These are phyloP conservation scores for Metellina segmentata DNA, from an alignment of 2,888 invertebrate genomes.

Conservation along the genomic window DNA sequence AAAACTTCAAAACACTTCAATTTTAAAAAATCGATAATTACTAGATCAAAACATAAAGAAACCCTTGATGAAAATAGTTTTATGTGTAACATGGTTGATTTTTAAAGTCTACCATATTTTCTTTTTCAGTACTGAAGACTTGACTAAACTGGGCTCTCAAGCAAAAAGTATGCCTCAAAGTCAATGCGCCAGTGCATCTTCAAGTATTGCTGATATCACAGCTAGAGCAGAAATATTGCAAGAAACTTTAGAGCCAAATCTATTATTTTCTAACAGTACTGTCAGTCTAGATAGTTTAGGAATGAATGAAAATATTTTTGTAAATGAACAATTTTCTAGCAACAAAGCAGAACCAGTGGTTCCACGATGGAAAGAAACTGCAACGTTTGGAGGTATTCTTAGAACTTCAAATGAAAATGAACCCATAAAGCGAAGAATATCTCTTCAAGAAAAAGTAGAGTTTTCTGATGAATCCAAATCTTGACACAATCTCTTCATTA, in stretches of 20 bases:
- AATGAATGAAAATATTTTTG: constrained; percentile 87
- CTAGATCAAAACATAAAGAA: neutral
- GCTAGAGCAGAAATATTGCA: constrained; percentile 78
- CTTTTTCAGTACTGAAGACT: constrained; percentile 62
- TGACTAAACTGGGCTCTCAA: constrained; percentile 73
- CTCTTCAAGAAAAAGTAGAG: constrained; percentile 75
- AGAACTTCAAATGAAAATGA: constrained; percentile 62
- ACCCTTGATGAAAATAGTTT: neutral
- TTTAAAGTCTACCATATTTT: neutral
- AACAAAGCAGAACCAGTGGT: constrained; percentile 40
- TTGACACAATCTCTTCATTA: constrained; percentile 51
- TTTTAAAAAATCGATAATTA: too few relatives aligned
- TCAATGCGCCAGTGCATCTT: constrained; percentile 80
- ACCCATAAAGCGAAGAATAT: constrained; percentile 75
- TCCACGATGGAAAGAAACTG: constrained; percentile 69
- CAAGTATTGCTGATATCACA: constrained; percentile 79
- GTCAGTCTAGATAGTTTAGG: constrained; percentile 87
- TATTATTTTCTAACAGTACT: constrained; percentile 91
- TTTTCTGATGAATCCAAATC: constrained; percentile 66
- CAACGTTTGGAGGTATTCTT: constrained; percentile 68
- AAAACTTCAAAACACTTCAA: too few relatives aligned
- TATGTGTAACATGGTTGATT: too few relatives aligned
- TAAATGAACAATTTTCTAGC: constrained; percentile 60
- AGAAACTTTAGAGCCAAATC: constrained; percentile 78
- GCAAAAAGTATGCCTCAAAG: constrained; percentile 80